Evolutionary conservation across 2,797 vertebrate species (phyloP).

Genomic region (Carapus acus): DNA sequence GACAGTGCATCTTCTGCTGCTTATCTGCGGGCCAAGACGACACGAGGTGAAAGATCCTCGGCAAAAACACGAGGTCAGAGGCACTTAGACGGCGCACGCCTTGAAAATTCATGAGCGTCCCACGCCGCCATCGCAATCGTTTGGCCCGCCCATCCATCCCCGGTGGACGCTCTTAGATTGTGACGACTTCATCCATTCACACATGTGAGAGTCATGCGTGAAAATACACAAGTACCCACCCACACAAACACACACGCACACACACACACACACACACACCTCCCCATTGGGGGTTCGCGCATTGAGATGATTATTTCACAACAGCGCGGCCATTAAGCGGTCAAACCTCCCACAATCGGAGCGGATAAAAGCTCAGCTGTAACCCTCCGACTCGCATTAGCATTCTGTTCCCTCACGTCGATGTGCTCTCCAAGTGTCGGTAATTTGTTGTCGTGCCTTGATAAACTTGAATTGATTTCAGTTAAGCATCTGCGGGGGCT

Average conservation of each 20-base stretch:
- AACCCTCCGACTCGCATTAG: conserved; percentile 27
- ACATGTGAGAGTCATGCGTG: too few relatives aligned
- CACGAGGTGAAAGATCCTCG: conserved; percentile 45
- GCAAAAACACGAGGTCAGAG: conserved; percentile 44
- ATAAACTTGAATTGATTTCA: conserved; percentile 27
- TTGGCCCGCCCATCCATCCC: conserved; percentile 38
- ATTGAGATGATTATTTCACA: conserved; percentile 36
- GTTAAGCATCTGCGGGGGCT: conserved; percentile 12
- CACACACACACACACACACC: conserved; percentile 4
- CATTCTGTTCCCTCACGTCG: conserved; percentile 18
- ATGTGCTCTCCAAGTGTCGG: conserved; percentile 27
- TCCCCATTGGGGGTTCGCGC: conserved; percentile 18
- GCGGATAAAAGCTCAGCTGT: conserved; percentile 26
- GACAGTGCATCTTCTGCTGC: conserved; percentile 11
- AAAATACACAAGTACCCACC: too few relatives aligned
- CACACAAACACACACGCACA: background rate
- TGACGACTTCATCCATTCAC: conserved; percentile 8
- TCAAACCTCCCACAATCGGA: conserved; percentile 28
- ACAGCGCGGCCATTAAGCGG: conserved; percentile 33
- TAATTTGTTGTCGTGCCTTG: conserved; percentile 28
- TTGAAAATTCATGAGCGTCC: conserved; percentile 53
- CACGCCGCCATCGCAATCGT: conserved; percentile 38
- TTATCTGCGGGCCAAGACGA: conserved; percentile 39
- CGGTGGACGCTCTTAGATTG: conserved; percentile 23
- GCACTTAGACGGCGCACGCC: conserved; percentile 28